Evolutionary conservation across 2,113 vertebrate species (phyloP).

Genomic region (Corydoras sp.): DNA sequence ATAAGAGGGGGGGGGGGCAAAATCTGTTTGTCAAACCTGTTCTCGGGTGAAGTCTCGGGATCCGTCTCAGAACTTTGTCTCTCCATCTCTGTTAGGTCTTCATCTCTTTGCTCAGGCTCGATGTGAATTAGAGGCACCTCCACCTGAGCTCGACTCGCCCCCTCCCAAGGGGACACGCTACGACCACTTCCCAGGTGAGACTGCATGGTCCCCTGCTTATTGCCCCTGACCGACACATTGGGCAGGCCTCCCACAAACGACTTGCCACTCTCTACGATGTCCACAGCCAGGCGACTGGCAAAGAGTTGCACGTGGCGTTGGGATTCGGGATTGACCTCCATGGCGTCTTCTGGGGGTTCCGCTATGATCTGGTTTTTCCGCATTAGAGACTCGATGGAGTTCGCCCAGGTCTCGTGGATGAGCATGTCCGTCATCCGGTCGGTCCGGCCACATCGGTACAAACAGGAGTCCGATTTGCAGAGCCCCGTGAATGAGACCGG

Average conservation of each 20-base stretch:
- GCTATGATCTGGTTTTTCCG: constrained; percentile 91
- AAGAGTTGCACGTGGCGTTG: constrained; percentile 69
- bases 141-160: constrained; percentile 34
- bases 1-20: too few relatives aligned
- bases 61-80: too few relatives aligned
- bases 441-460: constrained; percentile 79
- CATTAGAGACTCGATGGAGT: constrained; percentile 93
- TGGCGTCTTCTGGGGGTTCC: constrained; percentile 62
- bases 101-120: too few relatives aligned
- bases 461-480: constrained; percentile 92
- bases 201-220: constrained; percentile 47
- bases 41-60: too few relatives aligned
- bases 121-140: too few relatives aligned
- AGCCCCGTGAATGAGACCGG: constrained; percentile 72
- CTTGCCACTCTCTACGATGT: constrained; percentile 75
- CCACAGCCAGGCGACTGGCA: constrained; percentile 69
- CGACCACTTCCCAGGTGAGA: constrained; percentile 50
- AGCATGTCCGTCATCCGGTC: constrained; percentile 90
- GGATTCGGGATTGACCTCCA: constrained; percentile 64
- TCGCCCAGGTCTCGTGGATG: constrained; percentile 92
- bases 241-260: constrained; percentile 63
- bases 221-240: constrained; percentile 63
- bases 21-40: too few relatives aligned
- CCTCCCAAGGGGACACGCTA: constrained; percentile 44
- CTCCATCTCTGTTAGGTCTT: too few relatives aligned